Conservation (phyloP, 2,888 invertebrate genomes). For the Stramonita haemastoma region DNA sequence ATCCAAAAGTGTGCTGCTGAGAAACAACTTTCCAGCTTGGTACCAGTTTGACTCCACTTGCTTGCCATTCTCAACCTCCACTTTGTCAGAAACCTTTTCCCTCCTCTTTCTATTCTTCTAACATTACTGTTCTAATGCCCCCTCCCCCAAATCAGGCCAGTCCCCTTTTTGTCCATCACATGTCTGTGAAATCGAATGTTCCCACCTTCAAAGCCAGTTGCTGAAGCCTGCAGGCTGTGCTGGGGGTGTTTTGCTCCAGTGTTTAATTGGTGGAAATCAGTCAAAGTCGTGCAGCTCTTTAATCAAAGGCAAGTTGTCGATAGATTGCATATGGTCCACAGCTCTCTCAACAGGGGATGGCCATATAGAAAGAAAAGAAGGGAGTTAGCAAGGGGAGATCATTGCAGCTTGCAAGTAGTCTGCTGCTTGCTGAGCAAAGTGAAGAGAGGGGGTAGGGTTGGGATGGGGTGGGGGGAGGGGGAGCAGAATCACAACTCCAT, state of each 20-base stretch:
- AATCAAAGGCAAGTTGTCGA: conserved; percentile 45
- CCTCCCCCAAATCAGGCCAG: too few relatives aligned
- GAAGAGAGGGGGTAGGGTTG: too few relatives aligned
- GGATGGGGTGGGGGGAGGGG: not conserved
- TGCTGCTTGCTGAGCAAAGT: not conserved
- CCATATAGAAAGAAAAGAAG: not conserved
- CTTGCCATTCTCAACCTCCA: too few relatives aligned
- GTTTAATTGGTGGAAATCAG: conserved; percentile 44
- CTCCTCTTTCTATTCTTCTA: too few relatives aligned
- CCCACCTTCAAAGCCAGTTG: not conserved
- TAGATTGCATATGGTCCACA: conserved; percentile 36
- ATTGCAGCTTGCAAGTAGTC: not conserved
- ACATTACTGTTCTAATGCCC: too few relatives aligned
- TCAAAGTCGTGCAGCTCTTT: conserved; percentile 41
- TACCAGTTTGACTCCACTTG: too few relatives aligned
- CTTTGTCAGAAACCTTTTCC: too few relatives aligned
- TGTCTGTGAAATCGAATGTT: not conserved
- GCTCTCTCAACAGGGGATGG: conserved; percentile 14
- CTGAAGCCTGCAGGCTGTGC: conserved; percentile 23
- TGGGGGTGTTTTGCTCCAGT: conserved; percentile 39
- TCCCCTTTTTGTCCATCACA: not conserved
- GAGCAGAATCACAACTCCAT: conserved; percentile 1
- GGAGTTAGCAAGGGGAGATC: not conserved
- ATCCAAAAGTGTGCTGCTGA: too few relatives aligned
- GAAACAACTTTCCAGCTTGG: too few relatives aligned